Base-by-base conservation (phyloP, 2,888 invertebrate species). In the Cheilosia variabilis region DNA sequence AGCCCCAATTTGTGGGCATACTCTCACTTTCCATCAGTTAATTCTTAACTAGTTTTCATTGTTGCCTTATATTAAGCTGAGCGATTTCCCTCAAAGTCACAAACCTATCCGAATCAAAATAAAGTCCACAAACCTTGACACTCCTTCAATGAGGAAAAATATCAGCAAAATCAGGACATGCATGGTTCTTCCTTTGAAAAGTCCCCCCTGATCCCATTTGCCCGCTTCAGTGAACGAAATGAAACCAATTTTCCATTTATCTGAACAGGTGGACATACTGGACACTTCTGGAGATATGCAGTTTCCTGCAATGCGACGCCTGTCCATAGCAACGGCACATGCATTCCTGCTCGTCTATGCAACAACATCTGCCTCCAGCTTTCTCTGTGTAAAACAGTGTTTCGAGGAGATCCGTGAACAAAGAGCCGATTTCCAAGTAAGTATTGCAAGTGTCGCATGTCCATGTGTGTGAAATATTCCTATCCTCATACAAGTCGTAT, bases 311-410 rank as follows among this genome's bases (percentile, higher is more conserved):
- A 98, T 98, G 97, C 93, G 97, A 87, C 93, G 97, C 71, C 93
- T 98, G 87, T 96, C 96, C 89, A 97, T 98, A 89, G 96, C 97
- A 47, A 97, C 96, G 2, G 97, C 97, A 45, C 96, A 97, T 91
- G 97, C 97, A 71, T 97, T 98, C 91, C 94, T 98, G 72, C 93
- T 98, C 80, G 97, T 98, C 22, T 98, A 97, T 92, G 95, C 96
- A 65, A 94, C 96, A 57, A 96, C 96, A 63, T 95, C 96, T 66
- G 94, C 94, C 78, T 93, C 95, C 63, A 96, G 96, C 76, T 96
- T 96, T 90, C 94, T 94, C 87, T 94, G 94, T 89, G 94, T 96
- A 82, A 96, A 96, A 90, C 94, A 95, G 88, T 95, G 95, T 90
- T 95, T 96, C 90, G 96, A 96, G 90, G 97, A 97, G 93, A 96